A percentile compares a stretch with the other conserved stretches of the same genome.
Evolutionary conservation across 2,888 invertebrate genomes (phyloP).

Genomic region (Pyrocoelia pectoralis): DNA sequence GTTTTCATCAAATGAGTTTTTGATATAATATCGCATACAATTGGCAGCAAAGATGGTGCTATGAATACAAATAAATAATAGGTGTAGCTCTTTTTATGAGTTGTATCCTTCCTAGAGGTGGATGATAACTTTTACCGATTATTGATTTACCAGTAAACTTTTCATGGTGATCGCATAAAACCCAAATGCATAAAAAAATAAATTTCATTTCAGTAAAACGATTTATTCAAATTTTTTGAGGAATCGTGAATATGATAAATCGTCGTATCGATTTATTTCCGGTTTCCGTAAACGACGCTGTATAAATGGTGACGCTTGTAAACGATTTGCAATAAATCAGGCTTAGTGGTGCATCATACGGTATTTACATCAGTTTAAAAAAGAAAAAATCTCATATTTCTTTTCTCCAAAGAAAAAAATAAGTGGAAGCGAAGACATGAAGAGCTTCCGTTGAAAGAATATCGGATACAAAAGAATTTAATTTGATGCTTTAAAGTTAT

Average conservation of each 20-base stretch:
- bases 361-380: slow-evolving; percentile 25
- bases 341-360: slow-evolving; percentile 23
- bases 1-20: too few relatives aligned
- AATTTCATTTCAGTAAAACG: neutral
- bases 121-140: too few relatives aligned
- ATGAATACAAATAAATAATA: too few relatives aligned
- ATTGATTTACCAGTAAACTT: too few relatives aligned
- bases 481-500: slow-evolving; percentile 18
- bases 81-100: too few relatives aligned
- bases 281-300: slow-evolving; percentile 17
- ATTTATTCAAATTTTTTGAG: neutral
- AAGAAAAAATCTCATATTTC: slow-evolving; percentile 22
- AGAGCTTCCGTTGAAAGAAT: slow-evolving; percentile 11
- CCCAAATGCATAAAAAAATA: neutral
- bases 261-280: slow-evolving; percentile 22
- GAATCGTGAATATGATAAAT: slow-evolving; percentile 17
- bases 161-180: neutral
- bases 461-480: slow-evolving; percentile 24
- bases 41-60: too few relatives aligned
- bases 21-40: too few relatives aligned
- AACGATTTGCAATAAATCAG: slow-evolving; percentile 28
- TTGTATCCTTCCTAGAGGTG: too few relatives aligned
- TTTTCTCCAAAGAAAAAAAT: neutral
- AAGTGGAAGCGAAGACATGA: neutral
- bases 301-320: slow-evolving; percentile 19